Base-by-base conservation (phyloP, 2,888 invertebrate species). In the Pandemis heparana region DNA sequence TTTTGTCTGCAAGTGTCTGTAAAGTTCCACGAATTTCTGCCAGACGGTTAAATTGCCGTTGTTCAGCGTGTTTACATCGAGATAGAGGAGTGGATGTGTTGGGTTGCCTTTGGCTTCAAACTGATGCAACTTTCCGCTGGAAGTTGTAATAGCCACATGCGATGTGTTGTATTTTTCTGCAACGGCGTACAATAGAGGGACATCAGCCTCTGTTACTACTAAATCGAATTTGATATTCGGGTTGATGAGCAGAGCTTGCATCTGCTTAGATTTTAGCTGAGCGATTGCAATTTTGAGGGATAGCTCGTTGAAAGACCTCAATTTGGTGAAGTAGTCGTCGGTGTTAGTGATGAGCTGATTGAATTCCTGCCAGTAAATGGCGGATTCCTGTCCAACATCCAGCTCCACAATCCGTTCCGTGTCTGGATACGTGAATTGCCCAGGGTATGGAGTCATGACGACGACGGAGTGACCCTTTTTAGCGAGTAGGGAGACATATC, bases 81-180 rank as follows among this genome's bases (percentile, higher is more conserved):
- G 94, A 81, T 95, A 95, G 18, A 93, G 79, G 12, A 92, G 81
- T 0, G 95, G 95, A 84, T 95, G 94, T 4, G 88, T 89, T 0
- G 95, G 94, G 79, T 92, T 94, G 8, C 95, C 95, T 75, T 95
- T 91, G 0, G 93, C 87, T 82, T 94, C 94, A 73, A 95, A 92
- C 62, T 94, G 92, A 51, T 91, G 89, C 67, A 94, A 83, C 76
- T 89, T 89, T 0, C 95, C 95, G 75, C 91, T 94, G 8, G 95
- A 85, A 0, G 95, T 88, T 8, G 94, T 91, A 6, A 95, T 91
- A 5, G 94, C 90, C 71, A 96, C 95, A 59, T 95, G 91, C 5
- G 95, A 95, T 39, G 88, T 92, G 46, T 93, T 83, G 79, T 95
- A 96, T 77, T 94, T 94, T 59, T 95, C 91, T 23, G 95, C 95